A percentile compares a stretch with the other conserved stretches of the same genome.
Conservation (phyloP, 2,113 vertebrate species). For the Maccullochella peelii region DNA sequence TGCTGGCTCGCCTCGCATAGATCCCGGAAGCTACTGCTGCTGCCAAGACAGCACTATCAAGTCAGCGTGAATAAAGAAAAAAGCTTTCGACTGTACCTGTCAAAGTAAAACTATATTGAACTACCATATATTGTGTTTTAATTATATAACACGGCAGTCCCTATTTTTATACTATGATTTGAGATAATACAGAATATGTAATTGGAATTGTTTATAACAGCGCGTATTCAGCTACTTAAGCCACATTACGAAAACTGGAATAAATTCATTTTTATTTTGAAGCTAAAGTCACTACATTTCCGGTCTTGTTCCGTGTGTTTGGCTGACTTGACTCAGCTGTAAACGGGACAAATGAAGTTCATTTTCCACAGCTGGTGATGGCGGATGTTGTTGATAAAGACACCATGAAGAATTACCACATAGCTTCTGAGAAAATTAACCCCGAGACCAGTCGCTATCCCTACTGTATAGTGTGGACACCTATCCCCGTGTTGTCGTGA, state of each 20-base stretch:
- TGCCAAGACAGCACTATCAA: conserved; percentile 10
- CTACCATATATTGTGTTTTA: accelerated
- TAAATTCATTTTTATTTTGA: conserved; percentile 23
- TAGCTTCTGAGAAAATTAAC: conserved; percentile 84
- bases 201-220: accelerated
- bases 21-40: conserved; percentile 35
- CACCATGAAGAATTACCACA: conserved; percentile 88
- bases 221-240: not conserved
- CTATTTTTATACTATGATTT: too few relatives aligned
- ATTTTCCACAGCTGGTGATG: conserved; percentile 85
- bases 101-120: conserved; percentile 18
- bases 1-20: not conserved
- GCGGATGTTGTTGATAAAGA: conserved; percentile 90
- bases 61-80: not conserved
- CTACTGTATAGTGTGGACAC: conserved; percentile 96
- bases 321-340: conserved; percentile 12
- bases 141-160: accelerated
- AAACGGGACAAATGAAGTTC: conserved; percentile 76
- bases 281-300: accelerated
- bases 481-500: conserved; percentile 97
- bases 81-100: not conserved
- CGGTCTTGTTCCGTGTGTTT: not conserved
- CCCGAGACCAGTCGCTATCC: conserved; percentile 89
- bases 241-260: accelerated
- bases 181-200: accelerated